Conservation (phyloP, 2,113 vertebrate genomes). For the Andinoacara biseriatus region DNA sequence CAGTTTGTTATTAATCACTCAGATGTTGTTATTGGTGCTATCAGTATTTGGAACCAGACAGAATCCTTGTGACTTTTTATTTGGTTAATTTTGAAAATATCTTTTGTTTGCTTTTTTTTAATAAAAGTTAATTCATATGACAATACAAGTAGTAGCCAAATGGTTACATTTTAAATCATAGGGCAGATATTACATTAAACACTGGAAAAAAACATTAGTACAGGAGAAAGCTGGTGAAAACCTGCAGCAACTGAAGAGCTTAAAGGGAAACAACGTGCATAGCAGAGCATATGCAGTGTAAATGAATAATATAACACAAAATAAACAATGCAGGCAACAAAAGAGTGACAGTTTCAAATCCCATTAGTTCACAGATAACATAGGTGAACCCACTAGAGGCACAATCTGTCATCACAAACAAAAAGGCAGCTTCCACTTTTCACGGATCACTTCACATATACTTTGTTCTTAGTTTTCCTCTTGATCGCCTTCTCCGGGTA, state of each 20-base stretch:
- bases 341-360: not conserved
- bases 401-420: slow-evolving; percentile 1
- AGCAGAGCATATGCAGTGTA: not conserved
- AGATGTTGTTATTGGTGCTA: not conserved
- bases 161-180: not conserved
- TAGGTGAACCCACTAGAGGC: not conserved
- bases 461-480: slow-evolving; percentile 6
- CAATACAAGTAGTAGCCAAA: not conserved
- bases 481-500: not conserved
- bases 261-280: not conserved
- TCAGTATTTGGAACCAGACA: not conserved
- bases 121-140: not conserved
- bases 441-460: slow-evolving; percentile 14
- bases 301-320: not conserved
- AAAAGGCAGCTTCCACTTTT: slow-evolving; percentile 3
- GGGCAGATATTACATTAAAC: not conserved
- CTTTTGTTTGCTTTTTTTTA: not conserved
- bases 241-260: not conserved
- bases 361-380: not conserved
- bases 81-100: not conserved
- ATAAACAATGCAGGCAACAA: not conserved
- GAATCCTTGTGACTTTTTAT: not conserved
- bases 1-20: not conserved
- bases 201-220: not conserved
- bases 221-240: not conserved